Evolutionary conservation across 2,888 invertebrate genomes (phyloP), one percentile per base, ranked within the genome.

Genomic region (Apotomis turbidana): DNA sequence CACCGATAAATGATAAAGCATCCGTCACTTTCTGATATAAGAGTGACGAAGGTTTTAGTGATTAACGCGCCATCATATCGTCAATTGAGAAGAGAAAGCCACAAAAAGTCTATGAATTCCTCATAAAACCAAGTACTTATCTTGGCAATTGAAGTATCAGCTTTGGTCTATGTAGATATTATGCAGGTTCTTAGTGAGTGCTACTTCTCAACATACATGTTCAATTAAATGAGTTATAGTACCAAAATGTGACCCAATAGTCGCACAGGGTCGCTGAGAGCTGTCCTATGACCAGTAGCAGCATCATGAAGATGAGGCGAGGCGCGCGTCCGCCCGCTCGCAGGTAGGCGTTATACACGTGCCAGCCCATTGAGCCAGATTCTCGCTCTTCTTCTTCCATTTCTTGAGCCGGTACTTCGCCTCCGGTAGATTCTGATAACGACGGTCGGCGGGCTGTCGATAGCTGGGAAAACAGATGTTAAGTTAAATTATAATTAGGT

Each of bases 201-300:
- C 27, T 27, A 27, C 27, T 27, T 27, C 27, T 27, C 27, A 27
- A 27, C 27, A 27, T 27, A 27, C 27, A 2, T 41, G 41, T 6
- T 4, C 9, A 9, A 49, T 49, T 49, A 49, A 49, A 10, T 49
- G 3, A 13, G 0, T 5, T 27, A 36, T 54, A 59, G 60, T 85
- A 95, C 97, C 97, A 97, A 81, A 95, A 95, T 5, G 96, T 96
- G 9, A 97, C 94, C 94, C 96, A 97, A 79, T 95, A 97, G 83
- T 97, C 97, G 6, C 95, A 95, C 0, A 95, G 95, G 52, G 96
- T 96, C 0, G 96, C 95, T 8, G 95, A 91, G 0, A 94, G 82
- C 82, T 97, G 96, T 0, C 96, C 95, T 8, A 95, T 74, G 0
- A 96, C 74, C 52, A 96, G 94, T 0, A 96, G 85, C 0, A 94